Conservation (phyloP, 2,113 vertebrate species). For the Lepisosteus osseus region DNA sequence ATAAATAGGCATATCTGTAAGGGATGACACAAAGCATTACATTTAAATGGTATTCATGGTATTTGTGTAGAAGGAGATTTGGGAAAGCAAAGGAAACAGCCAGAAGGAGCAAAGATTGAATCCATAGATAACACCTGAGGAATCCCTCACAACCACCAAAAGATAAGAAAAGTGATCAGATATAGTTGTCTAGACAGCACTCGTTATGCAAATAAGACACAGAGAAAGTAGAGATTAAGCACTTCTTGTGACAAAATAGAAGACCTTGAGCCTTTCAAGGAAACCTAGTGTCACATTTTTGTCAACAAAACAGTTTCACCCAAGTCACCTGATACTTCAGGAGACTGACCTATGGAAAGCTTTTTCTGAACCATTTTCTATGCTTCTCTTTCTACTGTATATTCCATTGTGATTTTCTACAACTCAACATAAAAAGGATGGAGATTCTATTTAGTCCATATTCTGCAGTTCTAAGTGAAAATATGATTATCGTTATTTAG, state of each 20-base stretch:
- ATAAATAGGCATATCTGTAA: too few relatives aligned
- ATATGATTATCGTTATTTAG: too few relatives aligned
- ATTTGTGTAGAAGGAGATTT: background rate
- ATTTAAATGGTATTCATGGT: constrained; percentile 22
- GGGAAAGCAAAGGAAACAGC: constrained; percentile 10
- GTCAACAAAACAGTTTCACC: background rate
- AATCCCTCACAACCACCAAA: constrained; percentile 48
- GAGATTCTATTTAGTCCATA: too few relatives aligned
- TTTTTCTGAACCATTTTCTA: too few relatives aligned
- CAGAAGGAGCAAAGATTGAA: constrained; percentile 49
- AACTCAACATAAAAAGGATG: too few relatives aligned
- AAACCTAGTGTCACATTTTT: constrained; percentile 28
- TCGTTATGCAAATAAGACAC: constrained; percentile 51
- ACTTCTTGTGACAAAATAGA: constrained; percentile 47
- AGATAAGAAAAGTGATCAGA: constrained; percentile 55
- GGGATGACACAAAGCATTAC: constrained; percentile 29
- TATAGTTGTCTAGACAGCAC: constrained; percentile 50
- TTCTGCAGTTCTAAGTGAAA: too few relatives aligned
- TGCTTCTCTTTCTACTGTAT: too few relatives aligned
- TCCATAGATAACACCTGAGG: constrained; percentile 53
- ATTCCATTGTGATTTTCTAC: too few relatives aligned
- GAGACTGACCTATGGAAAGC: too few relatives aligned
- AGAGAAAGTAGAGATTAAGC: constrained; percentile 68
- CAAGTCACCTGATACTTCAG: too few relatives aligned
- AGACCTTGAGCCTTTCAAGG: constrained; percentile 30